phyloP scores from a whole-genome alignment of 2,113 vertebrate species.

The Coptodon bakossiorum region DNA sequence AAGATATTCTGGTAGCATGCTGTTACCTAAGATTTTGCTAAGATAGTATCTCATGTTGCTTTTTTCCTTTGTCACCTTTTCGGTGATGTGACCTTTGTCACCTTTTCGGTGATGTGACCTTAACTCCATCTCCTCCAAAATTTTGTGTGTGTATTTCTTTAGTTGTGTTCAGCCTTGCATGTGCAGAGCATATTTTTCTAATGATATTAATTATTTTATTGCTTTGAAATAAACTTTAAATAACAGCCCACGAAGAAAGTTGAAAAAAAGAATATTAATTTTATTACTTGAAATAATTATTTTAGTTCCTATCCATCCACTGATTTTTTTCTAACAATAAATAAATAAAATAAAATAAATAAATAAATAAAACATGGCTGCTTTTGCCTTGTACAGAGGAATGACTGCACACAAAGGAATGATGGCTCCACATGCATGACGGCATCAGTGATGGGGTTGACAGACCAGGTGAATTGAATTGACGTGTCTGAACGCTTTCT shows the following conservation, averaged over 20 bases:
- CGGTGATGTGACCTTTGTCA: not conserved
- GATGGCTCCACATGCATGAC: conserved; percentile 28
- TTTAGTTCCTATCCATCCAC: conserved; percentile 28
- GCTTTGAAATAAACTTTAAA: not conserved
- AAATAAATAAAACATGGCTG: not conserved
- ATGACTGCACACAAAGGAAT: conserved; percentile 22
- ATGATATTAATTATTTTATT: not conserved
- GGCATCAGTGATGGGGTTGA: conserved; percentile 31
- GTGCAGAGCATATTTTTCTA: not conserved
- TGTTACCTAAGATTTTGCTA: not conserved
- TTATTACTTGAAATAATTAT: not conserved
- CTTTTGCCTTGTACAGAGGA: conserved; percentile 33
- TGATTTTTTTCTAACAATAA: not conserved
- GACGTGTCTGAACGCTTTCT: conserved; percentile 1
- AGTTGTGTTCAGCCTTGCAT: not conserved
- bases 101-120: not conserved
- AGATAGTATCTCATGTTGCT: not conserved
- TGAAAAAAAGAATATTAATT: not conserved
- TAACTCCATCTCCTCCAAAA: not conserved
- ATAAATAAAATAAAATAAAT: not conserved
- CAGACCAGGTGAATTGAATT: conserved; percentile 41
- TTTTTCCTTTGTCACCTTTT: not conserved
- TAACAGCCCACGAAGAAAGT: not conserved
- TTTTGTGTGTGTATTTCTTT: not conserved
- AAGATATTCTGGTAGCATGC: not conserved